Conservation (phyloP, 1,140 invertebrate species). For the Arion vulgaris region DNA sequence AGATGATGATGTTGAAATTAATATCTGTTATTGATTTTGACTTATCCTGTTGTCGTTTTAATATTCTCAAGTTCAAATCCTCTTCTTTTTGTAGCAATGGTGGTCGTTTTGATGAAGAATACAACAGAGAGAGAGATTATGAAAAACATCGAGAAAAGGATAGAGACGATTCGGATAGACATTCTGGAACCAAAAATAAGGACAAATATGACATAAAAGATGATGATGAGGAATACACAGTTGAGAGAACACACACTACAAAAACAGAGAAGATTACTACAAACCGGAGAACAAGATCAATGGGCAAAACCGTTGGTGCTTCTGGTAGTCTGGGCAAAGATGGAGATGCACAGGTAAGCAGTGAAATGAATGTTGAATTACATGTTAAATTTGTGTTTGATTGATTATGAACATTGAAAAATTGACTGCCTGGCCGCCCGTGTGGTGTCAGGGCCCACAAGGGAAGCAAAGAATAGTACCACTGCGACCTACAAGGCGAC, state of each 20-base stretch:
- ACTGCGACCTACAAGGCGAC: too few relatives aligned
- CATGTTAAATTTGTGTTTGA: too few relatives aligned
- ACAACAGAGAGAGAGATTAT: constrained; percentile 58
- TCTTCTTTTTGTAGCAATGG: constrained; percentile 3
- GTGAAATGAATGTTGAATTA: too few relatives aligned
- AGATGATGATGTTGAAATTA: too few relatives aligned
- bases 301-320: constrained; percentile 86
- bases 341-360: constrained; percentile 42
- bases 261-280: constrained; percentile 65
- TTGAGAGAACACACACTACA: constrained; percentile 65
- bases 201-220: constrained; percentile 64
- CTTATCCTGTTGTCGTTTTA: too few relatives aligned
- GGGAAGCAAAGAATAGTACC: too few relatives aligned
- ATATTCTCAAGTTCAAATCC: too few relatives aligned
- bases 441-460: too few relatives aligned
- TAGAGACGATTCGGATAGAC: too few relatives aligned
- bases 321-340: constrained; percentile 80
- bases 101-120: constrained; percentile 30
- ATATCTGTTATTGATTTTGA: too few relatives aligned
- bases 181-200: not conserved
- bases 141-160: constrained; percentile 70
- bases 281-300: constrained; percentile 63
- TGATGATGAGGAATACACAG: constrained; percentile 65
- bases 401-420: too few relatives aligned
- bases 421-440: too few relatives aligned